A percentile compares a stretch with the other conserved stretches of the same genome.
These are phyloP conservation scores for Chesias legatella DNA, from an alignment of 2,888 invertebrate species.

Conservation along the genomic window DNA sequence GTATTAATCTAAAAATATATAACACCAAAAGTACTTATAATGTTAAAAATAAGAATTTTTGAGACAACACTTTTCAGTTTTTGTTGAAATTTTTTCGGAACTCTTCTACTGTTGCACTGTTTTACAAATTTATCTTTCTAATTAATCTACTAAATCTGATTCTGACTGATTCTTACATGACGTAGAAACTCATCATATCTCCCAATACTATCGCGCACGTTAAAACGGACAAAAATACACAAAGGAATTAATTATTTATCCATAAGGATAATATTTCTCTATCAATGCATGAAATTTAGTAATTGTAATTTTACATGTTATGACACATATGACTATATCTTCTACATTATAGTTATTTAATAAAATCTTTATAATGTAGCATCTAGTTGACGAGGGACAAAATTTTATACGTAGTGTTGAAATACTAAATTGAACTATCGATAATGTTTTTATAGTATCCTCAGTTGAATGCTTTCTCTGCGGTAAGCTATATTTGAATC, in stretches of 20 bases:
- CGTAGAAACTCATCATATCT: slow-evolving; percentile 11
- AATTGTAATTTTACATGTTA: neutral
- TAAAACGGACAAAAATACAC: neutral
- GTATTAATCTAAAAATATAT: slow-evolving; percentile 24
- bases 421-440: slow-evolving; percentile 9
- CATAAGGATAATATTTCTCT: too few relatives aligned
- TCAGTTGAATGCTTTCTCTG: slow-evolving; percentile 39
- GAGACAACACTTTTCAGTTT: slow-evolving; percentile 23
- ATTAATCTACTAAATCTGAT: slow-evolving; percentile 10
- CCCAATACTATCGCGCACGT: slow-evolving; percentile 7
- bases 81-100: slow-evolving; percentile 22
- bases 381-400: too few relatives aligned
- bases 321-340: neutral
- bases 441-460: slow-evolving; percentile 10
- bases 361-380: neutral
- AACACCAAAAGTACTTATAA: slow-evolving; percentile 34
- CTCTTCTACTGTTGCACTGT: slow-evolving; percentile 26
- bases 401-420: too few relatives aligned
- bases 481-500: slow-evolving; percentile 23
- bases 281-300: slow-evolving; percentile 6
- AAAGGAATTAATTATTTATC: slow-evolving; percentile 9
- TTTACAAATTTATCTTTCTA: slow-evolving; percentile 17
- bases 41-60: slow-evolving; percentile 23
- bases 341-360: neutral
- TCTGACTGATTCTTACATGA: slow-evolving; percentile 12